Percentiles rank a stretch among this genome's conserved stretches.
Conservation (phyloP, 2,888 invertebrate genomes). For the Himalopsyche kuldschensis region DNA sequence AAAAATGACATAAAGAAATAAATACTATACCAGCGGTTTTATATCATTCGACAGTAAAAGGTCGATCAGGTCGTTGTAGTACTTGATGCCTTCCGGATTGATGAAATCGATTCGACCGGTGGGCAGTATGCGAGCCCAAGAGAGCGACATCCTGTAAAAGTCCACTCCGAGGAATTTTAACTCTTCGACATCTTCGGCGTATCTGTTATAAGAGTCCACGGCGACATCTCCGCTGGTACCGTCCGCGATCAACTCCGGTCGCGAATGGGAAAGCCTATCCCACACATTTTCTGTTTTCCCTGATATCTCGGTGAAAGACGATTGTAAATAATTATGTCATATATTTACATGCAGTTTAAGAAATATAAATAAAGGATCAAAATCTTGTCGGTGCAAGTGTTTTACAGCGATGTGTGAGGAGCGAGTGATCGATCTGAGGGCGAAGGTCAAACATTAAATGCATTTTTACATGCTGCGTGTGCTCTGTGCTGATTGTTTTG, state of each 20-base stretch:
- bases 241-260: slow-evolving; percentile 63
- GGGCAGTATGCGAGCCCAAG: slow-evolving; percentile 68
- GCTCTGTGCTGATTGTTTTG: no score
- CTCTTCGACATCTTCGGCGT: slow-evolving; percentile 62
- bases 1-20: not conserved
- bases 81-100: slow-evolving; percentile 64
- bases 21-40: slow-evolving; percentile 58
- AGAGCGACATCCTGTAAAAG: slow-evolving; percentile 61
- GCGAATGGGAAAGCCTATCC: slow-evolving; percentile 59
- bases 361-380: no score
- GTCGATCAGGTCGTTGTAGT: slow-evolving; percentile 68
- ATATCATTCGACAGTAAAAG: slow-evolving; percentile 65
- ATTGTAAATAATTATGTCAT: not conserved
- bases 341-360: no score
- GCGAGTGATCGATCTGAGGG: no score
- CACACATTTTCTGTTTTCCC: slow-evolving; percentile 68
- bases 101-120: slow-evolving; percentile 59
- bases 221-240: slow-evolving; percentile 68
- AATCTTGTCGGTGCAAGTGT: no score
- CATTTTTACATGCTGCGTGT: no score
- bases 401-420: no score
- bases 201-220: slow-evolving; percentile 70
- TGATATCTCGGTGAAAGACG: slow-evolving; percentile 42
- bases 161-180: slow-evolving; percentile 58
- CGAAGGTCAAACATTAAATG: no score